Conservation (phyloP, 2,113 vertebrate species). For the Labeo rohita region DNA sequence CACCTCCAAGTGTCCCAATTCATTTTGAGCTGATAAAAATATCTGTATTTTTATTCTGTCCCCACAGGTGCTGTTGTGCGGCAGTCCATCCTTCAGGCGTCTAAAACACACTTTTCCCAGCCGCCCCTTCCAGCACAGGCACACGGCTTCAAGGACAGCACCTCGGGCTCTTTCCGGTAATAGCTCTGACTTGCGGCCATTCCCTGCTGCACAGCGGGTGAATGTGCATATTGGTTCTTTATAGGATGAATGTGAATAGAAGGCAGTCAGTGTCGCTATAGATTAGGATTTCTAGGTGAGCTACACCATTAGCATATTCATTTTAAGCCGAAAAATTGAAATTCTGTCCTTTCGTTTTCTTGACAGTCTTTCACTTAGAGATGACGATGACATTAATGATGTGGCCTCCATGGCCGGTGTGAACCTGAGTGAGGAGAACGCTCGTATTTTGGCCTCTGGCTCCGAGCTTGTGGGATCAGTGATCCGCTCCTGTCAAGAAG, state of each 20-base stretch:
- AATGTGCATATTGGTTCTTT: slow-evolving; percentile 18
- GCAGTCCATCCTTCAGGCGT: slow-evolving; percentile 78
- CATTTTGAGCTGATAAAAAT: slow-evolving; percentile 37
- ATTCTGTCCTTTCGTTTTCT: not conserved
- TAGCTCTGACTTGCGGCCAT: slow-evolving; percentile 32
- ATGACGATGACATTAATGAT: slow-evolving; percentile 95
- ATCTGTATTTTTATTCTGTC: slow-evolving; percentile 57
- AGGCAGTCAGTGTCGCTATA: not conserved
- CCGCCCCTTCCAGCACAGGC: slow-evolving; percentile 70
- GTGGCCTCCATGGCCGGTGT: slow-evolving; percentile 95
- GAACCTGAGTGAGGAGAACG: slow-evolving; percentile 87
- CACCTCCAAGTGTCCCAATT: slow-evolving; percentile 23
- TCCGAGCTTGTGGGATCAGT: slow-evolving; percentile 82
- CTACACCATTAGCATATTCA: not conserved
- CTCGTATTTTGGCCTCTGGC: slow-evolving; percentile 79
- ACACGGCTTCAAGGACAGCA: slow-evolving; percentile 77
- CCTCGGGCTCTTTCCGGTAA: slow-evolving; percentile 82
- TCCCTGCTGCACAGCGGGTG: slow-evolving; percentile 8
- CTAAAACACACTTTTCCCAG: slow-evolving; percentile 78
- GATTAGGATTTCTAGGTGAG: not conserved
- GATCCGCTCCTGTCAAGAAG: slow-evolving; percentile 86
- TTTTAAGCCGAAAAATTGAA: not conserved
- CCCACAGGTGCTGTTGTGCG: slow-evolving; percentile 79
- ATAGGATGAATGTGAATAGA: slow-evolving; percentile 1
- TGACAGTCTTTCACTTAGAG: slow-evolving; percentile 69